Base-by-base conservation (phyloP, 1,140 invertebrate species). In the Cylas formicarius region DNA sequence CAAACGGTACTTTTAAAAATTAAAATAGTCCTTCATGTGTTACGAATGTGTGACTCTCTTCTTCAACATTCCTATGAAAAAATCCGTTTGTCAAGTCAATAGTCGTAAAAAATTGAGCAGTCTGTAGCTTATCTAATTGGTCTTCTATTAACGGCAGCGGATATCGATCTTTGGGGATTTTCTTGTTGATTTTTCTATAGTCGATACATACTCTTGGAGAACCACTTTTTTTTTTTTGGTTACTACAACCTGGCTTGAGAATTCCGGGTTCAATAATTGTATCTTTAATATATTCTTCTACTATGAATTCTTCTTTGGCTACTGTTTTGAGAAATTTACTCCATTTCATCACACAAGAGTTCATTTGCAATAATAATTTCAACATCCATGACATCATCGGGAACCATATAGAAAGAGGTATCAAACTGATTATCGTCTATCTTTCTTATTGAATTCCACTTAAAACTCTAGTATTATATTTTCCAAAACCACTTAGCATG, bases 121-220 rank as follows among this genome's bases (percentile, higher is more conserved):
- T 39, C 38, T 47, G 24, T 1, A 61, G 27, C 24, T 27, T 31
- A 31, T 61, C 52, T 10, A 61, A 38, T 8, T 50, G 19, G 32
- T 59, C 56, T 32, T 61, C 55, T 11, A 59, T 57, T 7, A 53
- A 17, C 8, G 56, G 55, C 10, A 57, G n/a, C 8, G 58, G 56
- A 53, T 45, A 57, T 8, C 47, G 28, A 16, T 56, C 52, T 39
- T 53, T 56, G 11, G 52, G 16, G 8, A 58, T 33, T n/a, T 53
- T 50, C 2, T 37, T 39, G 40, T 62, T 62, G 17, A 61, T 18
- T 16, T 39, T 43, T 27, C 53, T 28, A 31, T 50, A 60, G 28
- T 61, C 57, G 0, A 61, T 34, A 27, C 52, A 58, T 8, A 60
- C 19, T 29, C 56, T 41, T 6, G 22, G 5, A 10, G 13, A 19